These are phyloP conservation scores for Rhopalosiphum maidis DNA, from an alignment of 1,140 invertebrate genomes.

Conservation along the genomic window DNA sequence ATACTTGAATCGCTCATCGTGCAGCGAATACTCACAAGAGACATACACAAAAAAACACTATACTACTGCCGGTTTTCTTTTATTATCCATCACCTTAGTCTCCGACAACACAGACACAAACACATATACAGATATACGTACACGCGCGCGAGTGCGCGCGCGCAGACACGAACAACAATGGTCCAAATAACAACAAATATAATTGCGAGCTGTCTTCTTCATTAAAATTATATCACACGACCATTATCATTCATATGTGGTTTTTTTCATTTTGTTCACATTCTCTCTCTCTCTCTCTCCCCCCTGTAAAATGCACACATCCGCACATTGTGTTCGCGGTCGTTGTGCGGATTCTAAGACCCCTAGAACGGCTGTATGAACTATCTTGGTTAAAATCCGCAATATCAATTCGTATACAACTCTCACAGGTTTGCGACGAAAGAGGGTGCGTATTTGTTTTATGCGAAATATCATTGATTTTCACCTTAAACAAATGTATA, in stretches of 20 bases:
- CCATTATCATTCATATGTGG: background rate
- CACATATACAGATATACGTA: background rate
- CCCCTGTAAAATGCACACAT: background rate
- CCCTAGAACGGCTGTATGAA: background rate
- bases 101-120: background rate
- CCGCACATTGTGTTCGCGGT: conserved; percentile 51
- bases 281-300: background rate
- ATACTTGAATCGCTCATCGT: background rate
- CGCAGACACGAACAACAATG: conserved; percentile 45
- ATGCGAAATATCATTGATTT: background rate
- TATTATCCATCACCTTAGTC: conserved; percentile 25
- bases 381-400: background rate
- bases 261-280: background rate
- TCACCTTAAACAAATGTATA: background rate
- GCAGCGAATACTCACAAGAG: background rate
- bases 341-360: conserved; percentile 25
- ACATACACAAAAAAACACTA: background rate
- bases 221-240: conserved; percentile 46
- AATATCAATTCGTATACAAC: background rate
- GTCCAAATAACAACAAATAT: conserved; percentile 47
- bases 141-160: background rate
- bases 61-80: conserved; percentile 3
- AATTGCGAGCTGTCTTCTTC: conserved; percentile 49
- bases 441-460: background rate
- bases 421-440: background rate